A percentile compares a stretch with the other conserved stretches of the same genome.
These are phyloP conservation scores for Idaea dimidiata DNA, from an alignment of 2,888 invertebrate species.

Conservation along the genomic window DNA sequence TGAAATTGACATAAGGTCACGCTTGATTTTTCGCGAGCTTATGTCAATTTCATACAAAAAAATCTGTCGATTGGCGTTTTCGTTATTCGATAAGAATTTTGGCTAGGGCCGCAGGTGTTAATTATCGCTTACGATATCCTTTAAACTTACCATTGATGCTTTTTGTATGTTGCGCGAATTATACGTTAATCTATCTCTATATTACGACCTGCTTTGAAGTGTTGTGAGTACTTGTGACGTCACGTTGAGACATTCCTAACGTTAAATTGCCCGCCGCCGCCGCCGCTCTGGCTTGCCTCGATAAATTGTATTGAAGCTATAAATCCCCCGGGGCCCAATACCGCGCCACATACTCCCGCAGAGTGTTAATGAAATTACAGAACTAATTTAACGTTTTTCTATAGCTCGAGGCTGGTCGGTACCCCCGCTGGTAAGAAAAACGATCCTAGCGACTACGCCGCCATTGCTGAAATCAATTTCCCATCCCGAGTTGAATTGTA, in stretches of 20 bases:
- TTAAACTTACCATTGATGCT: too few species aligned
- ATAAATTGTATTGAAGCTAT: slow-evolving; percentile 55
- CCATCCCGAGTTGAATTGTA: not conserved
- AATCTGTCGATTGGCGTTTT: too few species aligned
- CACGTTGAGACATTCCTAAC: slow-evolving; percentile 47
- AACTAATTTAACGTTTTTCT: slow-evolving; percentile 19
- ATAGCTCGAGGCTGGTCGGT: not conserved
- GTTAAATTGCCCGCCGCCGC: slow-evolving; percentile 32
- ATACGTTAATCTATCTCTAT: slow-evolving; percentile 11
- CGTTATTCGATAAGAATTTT: too few species aligned
- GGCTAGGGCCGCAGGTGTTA: too few species aligned
- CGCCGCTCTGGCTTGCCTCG: slow-evolving; percentile 20
- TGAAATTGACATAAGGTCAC: too few species aligned
- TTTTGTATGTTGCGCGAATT: too few species aligned
- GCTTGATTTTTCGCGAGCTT: too few species aligned
- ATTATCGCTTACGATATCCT: too few species aligned
- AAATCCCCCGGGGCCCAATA: slow-evolving; percentile 51
- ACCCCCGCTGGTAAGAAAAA: not conserved
- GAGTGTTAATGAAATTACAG: slow-evolving; percentile 38
- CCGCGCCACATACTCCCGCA: slow-evolving; percentile 26
- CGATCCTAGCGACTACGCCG: not conserved
- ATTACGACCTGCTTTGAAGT: slow-evolving; percentile 27
- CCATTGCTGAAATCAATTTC: not conserved
- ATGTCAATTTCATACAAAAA: too few species aligned
- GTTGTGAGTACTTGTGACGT: slow-evolving; percentile 21